These are phyloP conservation scores for Burhinus bistriatus DNA, from an alignment of 2,113 vertebrate species.

Conservation along the genomic window DNA sequence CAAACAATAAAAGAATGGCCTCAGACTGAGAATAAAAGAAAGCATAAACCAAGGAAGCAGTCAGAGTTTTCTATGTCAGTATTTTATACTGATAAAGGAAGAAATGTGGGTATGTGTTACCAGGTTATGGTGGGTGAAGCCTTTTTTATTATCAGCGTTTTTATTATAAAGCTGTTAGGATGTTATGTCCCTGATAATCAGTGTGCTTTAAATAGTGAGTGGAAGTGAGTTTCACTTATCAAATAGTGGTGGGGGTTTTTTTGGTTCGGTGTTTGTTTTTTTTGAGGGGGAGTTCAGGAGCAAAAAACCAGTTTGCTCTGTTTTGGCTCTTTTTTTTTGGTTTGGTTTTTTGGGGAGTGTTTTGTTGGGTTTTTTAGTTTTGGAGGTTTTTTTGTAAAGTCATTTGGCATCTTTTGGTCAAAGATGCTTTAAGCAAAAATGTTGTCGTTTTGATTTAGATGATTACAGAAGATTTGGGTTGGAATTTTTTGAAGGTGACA, in stretches of 20 bases:
- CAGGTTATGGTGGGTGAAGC: neutral
- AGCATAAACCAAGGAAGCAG: slow-evolving; percentile 33
- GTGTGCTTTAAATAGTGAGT: neutral
- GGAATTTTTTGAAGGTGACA: neutral
- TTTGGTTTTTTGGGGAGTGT: neutral
- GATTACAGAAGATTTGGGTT: neutral
- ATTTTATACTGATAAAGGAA: slow-evolving; percentile 74
- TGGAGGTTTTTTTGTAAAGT: neutral
- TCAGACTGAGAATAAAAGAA: neutral
- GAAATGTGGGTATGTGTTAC: slow-evolving; percentile 66
- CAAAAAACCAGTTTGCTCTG: neutral
- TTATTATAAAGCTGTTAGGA: neutral
- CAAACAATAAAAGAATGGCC: slow-evolving; percentile 19
- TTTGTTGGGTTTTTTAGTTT: neutral
- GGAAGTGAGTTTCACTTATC: neutral
- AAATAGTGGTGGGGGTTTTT: neutral
- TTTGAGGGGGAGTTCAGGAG: neutral
- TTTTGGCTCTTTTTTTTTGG: neutral
- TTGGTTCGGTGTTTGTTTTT: neutral
- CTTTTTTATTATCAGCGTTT: neutral
- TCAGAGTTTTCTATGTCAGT: slow-evolving; percentile 33
- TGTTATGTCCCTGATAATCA: neutral
- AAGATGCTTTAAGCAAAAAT: neutral
- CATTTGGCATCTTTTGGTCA: neutral
- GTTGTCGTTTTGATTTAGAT: neutral